phyloP scores from a whole-genome alignment of 2,113 vertebrate genomes.

The Sebastes schlegelii region DNA sequence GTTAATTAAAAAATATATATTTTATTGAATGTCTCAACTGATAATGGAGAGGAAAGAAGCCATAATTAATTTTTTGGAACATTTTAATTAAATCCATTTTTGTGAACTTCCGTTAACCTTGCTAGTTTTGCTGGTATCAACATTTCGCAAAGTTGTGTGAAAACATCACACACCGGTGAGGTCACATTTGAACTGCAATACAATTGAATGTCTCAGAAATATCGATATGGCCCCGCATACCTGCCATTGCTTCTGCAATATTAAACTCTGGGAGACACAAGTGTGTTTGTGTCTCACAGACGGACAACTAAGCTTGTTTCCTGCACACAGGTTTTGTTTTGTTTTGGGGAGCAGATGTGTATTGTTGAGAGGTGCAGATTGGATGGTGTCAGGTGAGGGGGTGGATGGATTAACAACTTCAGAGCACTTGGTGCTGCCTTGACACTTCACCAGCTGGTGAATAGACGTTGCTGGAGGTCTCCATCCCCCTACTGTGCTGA shows the following conservation, averaged over 20 bases:
- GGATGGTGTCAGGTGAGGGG: slow-evolving; percentile 27
- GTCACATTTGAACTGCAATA: slow-evolving; percentile 2
- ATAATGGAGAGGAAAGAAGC: neutral
- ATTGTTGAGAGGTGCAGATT: slow-evolving; percentile 40
- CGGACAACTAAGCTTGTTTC: neutral
- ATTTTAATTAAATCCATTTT: neutral
- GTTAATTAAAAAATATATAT: no score
- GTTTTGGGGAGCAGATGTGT: slow-evolving; percentile 15
- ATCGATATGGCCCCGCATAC: neutral
- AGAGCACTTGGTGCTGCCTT: slow-evolving; percentile 27
- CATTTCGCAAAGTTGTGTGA: neutral
- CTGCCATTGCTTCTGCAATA: no score
- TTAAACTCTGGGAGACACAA: neutral
- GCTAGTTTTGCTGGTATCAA: neutral
- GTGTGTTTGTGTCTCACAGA: neutral
- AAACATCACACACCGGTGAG: neutral
- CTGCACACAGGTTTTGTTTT: slow-evolving; percentile 6
- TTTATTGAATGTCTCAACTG: neutral
- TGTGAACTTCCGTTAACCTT: neutral
- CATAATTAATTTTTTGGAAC: neutral
- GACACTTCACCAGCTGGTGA: slow-evolving; percentile 32
- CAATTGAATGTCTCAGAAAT: neutral
- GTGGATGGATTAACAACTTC: slow-evolving; percentile 41
- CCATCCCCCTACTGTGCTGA: slow-evolving; percentile 13
- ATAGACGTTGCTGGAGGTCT: slow-evolving; percentile 31